Evolutionary conservation across 2,113 vertebrate species (phyloP), one percentile per base, ranked within the genome.

Genomic region (Pedetes capensis): DNA sequence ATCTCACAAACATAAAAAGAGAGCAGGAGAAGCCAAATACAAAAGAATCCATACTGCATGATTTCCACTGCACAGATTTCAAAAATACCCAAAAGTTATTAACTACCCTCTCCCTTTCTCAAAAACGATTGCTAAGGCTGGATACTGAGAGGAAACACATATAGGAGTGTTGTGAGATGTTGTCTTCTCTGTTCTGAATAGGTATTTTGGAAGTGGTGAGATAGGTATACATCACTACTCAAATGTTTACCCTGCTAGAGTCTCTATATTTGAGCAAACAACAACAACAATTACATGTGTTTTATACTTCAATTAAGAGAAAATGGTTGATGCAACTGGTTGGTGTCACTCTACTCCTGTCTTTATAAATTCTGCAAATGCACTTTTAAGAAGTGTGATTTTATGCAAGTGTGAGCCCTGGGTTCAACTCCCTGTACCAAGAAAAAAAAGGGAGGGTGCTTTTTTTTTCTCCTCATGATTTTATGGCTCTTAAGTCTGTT

Each of bases 191-290:
- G n/a, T 27, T 68, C 25, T 80, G 18, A 61, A 55, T 5, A 57
- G 6, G 7, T 44, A 27, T 51, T 53, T 13, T 76, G 44, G 57
- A 95, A 34, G 10, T 10, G 8, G 32, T 9, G 27, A n/a, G 10
- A 27, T 20, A 44, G 59, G 32, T 51, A 4, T 27, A 37, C 23
- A 16, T 6, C 27, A 18, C 6, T 9, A n/a, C 7, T 20, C 9
- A 25, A 44, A 42, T 29, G 7, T 12, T 22, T 10, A 0, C 4
- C 27, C 25, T 29, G 3, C 2, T 12, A 4, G 6, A 16, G 27
- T n/a, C 34, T n/a, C 29, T 32, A 4, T 37, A 39, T 61, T 13
- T 53, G 20, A 22, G 29, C 27, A 1, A 3, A 7, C 23, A 18
- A 13, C 23, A n/a, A n/a, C n/a, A n/a, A n/a, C n/a, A n/a, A n/a